Base-by-base conservation (phyloP, 2,888 invertebrate species). In the Hedychridium roseum region DNA sequence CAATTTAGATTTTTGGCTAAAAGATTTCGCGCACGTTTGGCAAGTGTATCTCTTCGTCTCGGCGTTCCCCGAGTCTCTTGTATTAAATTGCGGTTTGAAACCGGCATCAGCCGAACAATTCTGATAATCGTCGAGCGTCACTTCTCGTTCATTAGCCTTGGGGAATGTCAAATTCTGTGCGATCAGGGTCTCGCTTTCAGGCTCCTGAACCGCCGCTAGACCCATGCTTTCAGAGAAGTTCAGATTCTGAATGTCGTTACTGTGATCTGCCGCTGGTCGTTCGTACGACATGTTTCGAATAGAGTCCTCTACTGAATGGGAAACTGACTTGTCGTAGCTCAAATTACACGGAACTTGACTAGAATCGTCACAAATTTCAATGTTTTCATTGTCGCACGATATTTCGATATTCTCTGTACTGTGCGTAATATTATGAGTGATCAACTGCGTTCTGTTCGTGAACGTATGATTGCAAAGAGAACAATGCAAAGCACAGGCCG, bases 401-500 rank as follows among this genome's bases (percentile, higher is more conserved):
- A 68, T 54, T 21, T 74, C 68, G 1, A 67, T 36, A 38, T 68
- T 69, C 2, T 73, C 71, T 2, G 62, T 52, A 41, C 54, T 64
- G 26, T 74, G 73, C 0, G 66, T 52, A 5, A 71, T 66, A 41
- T 58, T 64, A 26, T 76, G 75, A 50, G 63, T 74, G 16, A 68
- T 71, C 23, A 73, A 50, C 50, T 73, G 75, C 5, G 57, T 66
- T 42, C 69, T 66, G 21, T 75, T 71, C 1, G 68, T 66, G 31
- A 73, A 74, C 1, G 73, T 72, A 39, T 73, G 72, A 57, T 73
- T 75, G 43, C 74, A 70, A 1, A 74, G 36, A 0, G 78, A 73
- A 45, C 74, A 76, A 26, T 78, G 74, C 3, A 76, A 44, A 11
- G 74, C 71, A 42, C 78, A 77, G 2, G 74, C 66, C 2, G 74